Base-by-base conservation (phyloP, 1,140 invertebrate genomes). In the Formica selysi region DNA sequence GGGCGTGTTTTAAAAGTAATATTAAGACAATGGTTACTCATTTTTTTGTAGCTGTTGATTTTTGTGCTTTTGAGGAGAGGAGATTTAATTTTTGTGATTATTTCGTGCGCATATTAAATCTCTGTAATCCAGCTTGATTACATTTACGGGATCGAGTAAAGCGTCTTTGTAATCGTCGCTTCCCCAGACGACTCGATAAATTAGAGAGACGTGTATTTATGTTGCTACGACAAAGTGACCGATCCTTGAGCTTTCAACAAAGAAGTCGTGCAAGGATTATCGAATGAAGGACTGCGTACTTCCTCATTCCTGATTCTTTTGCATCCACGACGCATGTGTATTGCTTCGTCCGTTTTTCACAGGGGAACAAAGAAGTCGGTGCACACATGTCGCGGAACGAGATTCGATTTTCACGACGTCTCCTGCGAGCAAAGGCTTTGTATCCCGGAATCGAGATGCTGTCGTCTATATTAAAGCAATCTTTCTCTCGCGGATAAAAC, bases 361-460 rank as follows among this genome's bases (percentile, higher is more conserved):
- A 1, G n/a, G 26, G 16, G 11, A 80, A 80, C 78, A 80, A 70
- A 80, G 36, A 16, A 70, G 4, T 59, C 44, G 36, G 8, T 7
- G 7, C 1, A 22, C 64, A n/a, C 32, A 22, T 70, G 51, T 70
- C 29, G 8, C 16, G n/a, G 10, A 16, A 6, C 13, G 76, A 38
- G 29, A 80, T 70, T 80, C 36, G 78, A 70, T 70, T 80, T 80
- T 8, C 13, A 16, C 16, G 44, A 68, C 32, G 38, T 6, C n/a
- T 51, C 6, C 10, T 36, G 48, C 48, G 10, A 80, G 22, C 36
- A 57, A 29, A 80, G 51, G 51, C 26, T 48, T 22, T 10, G 36
- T 68, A 11, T 41, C 59, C 16, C 36, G n/a, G 32, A 70, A 70
- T 80, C 78, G 51, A 51, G 48, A 59, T 57, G 11, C 8, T 32